Percentiles rank a stretch among this genome's conserved stretches.
These are phyloP conservation scores for Steinernema feltiae DNA, from an alignment of 1,140 invertebrate species.

Conservation along the genomic window DNA sequence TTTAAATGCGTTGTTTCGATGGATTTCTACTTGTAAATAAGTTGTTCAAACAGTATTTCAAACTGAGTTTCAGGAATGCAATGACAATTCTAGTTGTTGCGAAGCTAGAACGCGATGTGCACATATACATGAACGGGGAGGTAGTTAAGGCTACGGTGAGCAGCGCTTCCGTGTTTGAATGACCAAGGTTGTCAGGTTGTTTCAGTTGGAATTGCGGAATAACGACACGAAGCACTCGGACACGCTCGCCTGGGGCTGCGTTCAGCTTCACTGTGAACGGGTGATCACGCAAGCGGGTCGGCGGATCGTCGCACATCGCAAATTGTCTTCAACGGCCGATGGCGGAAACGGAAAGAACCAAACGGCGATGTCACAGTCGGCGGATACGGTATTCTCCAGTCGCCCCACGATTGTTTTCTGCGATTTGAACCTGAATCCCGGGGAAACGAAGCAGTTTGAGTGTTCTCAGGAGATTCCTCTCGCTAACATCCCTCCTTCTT, in stretches of 20 bases:
- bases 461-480: constrained; percentile 21
- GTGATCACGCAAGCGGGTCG: constrained; percentile 17
- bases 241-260: constrained; percentile 51
- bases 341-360: constrained; percentile 19
- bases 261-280: constrained; percentile 54
- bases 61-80: constrained; percentile 12
- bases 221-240: constrained; percentile 16
- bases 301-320: constrained; percentile 21
- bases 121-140: constrained; percentile 33
- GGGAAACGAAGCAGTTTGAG: constrained; percentile 39
- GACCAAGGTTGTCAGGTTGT: neutral
- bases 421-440: constrained; percentile 39
- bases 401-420: constrained; percentile 50
- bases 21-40: no score
- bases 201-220: constrained; percentile 25
- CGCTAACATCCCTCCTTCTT: constrained; percentile 10
- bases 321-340: constrained; percentile 20
- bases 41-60: no score
- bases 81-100: constrained; percentile 17
- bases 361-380: constrained; percentile 40
- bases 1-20: neutral
- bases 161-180: neutral
- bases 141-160: constrained; percentile 18
- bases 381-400: constrained; percentile 52
- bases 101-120: constrained; percentile 28